These are phyloP conservation scores for Artibeus jamaicensis DNA, from an alignment of 2,797 vertebrate species.

Conservation along the genomic window DNA sequence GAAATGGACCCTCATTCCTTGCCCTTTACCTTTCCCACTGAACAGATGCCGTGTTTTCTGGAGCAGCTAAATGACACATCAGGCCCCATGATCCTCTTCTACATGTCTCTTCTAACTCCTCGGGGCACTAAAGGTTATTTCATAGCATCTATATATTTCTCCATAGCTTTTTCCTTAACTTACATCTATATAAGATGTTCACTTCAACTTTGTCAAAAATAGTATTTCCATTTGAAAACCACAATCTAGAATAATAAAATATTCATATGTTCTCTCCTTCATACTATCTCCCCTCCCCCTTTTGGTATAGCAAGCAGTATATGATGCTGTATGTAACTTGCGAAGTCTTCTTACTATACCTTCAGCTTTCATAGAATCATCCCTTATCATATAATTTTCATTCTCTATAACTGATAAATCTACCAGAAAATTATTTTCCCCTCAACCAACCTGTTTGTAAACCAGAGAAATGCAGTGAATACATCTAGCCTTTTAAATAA, in stretches of 20 bases:
- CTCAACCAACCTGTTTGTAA: background rate
- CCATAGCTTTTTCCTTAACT: background rate
- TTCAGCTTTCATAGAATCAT: background rate
- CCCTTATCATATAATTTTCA: background rate
- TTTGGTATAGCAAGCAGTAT: background rate
- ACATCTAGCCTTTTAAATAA: background rate
- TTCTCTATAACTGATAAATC: background rate
- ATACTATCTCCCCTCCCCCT: fast-evolving
- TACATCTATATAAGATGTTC: background rate
- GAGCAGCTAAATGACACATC: background rate
- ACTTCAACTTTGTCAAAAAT: background rate
- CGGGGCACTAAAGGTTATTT: background rate
- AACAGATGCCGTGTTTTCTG: background rate
- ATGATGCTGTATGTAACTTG: background rate
- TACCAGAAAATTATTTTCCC: background rate
- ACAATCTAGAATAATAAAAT: background rate
- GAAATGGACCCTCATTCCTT: background rate
- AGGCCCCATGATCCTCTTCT: background rate
- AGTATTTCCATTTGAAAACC: background rate
- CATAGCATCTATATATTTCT: background rate
- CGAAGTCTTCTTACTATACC: background rate
- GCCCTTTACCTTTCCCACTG: background rate
- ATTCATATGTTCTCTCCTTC: background rate
- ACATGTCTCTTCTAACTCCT: background rate
- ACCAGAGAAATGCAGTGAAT: background rate